These are phyloP conservation scores for Gonatopus flavifemur DNA, from an alignment of 1,140 invertebrate genomes.

Conservation along the genomic window DNA sequence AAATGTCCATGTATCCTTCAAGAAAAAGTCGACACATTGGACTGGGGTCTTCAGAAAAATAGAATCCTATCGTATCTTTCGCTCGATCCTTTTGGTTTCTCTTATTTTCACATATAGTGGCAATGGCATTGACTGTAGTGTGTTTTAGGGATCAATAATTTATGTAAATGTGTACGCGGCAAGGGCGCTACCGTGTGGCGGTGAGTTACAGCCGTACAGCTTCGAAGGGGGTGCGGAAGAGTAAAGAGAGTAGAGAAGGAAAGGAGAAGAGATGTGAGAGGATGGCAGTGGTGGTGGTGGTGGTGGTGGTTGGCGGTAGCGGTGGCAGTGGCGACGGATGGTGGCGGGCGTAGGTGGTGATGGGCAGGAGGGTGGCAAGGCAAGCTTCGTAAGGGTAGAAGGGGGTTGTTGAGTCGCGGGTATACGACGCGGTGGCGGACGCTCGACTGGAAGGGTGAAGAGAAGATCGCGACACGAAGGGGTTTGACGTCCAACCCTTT, in stretches of 20 bases:
- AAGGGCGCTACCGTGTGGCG: conserved; percentile 57
- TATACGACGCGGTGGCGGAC: conserved; percentile 21
- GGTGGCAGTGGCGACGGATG: neutral
- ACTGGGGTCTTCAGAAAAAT: too few relatives aligned
- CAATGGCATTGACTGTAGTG: conserved; percentile 51
- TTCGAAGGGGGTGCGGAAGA: too few relatives aligned
- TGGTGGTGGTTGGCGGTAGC: conserved; percentile 14
- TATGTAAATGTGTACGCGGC: conserved; percentile 59
- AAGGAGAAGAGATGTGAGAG: neutral
- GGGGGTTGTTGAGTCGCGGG: conserved; percentile 34
- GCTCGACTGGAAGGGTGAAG: conserved; percentile 49
- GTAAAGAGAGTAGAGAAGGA: neutral
- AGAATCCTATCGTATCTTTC: too few relatives aligned
- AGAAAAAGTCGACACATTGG: too few relatives aligned
- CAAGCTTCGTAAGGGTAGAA: conserved; percentile 42
- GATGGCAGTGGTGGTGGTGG: neutral
- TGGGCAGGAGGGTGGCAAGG: conserved; percentile 24
- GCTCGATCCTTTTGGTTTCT: too few relatives aligned
- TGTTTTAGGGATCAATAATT: conserved; percentile 60
- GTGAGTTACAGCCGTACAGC: conserved; percentile 57
- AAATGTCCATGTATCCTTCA: too few relatives aligned
- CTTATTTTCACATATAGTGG: too few relatives aligned
- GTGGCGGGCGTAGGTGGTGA: conserved; percentile 22
- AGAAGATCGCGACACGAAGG: conserved; percentile 57
- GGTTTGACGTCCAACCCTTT: conserved; percentile 57